phyloP scores from a whole-genome alignment of 23 tunicate species.

The Botrylloides violaceus region DNA sequence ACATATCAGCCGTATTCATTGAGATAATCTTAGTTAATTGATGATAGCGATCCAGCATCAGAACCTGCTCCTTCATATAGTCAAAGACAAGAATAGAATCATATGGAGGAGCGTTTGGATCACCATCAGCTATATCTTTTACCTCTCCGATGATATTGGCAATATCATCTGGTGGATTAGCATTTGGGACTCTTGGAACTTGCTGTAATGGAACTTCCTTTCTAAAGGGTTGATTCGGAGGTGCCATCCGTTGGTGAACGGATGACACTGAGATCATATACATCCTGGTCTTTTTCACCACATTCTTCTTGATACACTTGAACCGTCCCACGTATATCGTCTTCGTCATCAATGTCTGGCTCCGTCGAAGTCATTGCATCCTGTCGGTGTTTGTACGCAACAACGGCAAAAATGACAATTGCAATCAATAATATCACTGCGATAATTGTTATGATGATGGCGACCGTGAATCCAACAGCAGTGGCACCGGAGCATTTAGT shows the following conservation, averaged over 20 bases:
- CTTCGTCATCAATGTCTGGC: conserved; percentile 64
- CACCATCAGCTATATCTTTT: conserved; percentile 76
- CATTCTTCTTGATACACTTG: conserved; percentile 93
- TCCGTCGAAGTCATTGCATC: conserved; percentile 34
- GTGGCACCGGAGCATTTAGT: background rate
- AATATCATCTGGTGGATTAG: conserved; percentile 45
- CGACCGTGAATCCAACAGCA: conserved; percentile 37
- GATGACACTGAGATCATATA: conserved; percentile 61
- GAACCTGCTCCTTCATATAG: conserved; percentile 93
- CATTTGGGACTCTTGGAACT: conserved; percentile 39
- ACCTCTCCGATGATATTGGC: conserved; percentile 84
- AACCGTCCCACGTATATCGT: conserved; percentile 82
- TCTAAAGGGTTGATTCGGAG: conserved; percentile 60
- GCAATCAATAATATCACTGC: conserved; percentile 19
- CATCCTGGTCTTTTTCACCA: conserved; percentile 96
- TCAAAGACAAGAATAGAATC: conserved; percentile 88
- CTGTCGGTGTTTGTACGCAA: conserved; percentile 61
- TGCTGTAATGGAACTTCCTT: conserved; percentile 25
- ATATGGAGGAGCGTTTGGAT: conserved; percentile 97
- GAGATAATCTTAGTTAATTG: conserved; percentile 87
- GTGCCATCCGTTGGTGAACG: conserved; percentile 35
- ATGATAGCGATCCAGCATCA: conserved; percentile 81
- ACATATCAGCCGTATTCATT: conserved; percentile 96
- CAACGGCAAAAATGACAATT: conserved; percentile 64
- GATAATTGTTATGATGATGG: conserved; percentile 41